phyloP scores from a whole-genome alignment of 2,797 vertebrate genomes.

The Meriones psammophilus region DNA sequence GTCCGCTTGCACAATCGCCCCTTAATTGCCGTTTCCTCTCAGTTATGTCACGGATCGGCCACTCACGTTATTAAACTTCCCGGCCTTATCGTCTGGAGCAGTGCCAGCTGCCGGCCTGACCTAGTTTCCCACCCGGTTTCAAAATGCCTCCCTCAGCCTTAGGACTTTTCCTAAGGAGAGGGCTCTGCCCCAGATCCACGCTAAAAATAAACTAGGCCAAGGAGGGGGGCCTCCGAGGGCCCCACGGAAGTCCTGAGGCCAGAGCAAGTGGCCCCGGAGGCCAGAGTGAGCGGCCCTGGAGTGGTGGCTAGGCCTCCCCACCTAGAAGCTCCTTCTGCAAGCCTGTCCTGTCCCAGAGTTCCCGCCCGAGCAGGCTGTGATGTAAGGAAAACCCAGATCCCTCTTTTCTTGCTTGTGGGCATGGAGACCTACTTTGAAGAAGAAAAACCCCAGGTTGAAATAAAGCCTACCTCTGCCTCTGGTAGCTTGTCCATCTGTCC shows the following conservation, averaged over 20 bases:
- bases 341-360: neutral
- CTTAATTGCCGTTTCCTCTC: slow-evolving; percentile 81
- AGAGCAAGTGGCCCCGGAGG: neutral
- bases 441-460: neutral
- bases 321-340: slow-evolving; percentile 36
- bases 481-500: too few relatives aligned
- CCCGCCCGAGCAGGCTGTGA: neutral
- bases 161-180: slow-evolving; percentile 46
- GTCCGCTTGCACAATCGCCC: slow-evolving; percentile 67
- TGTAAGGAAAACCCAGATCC: neutral
- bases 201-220: slow-evolving; percentile 73
- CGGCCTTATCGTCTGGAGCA: slow-evolving; percentile 53
- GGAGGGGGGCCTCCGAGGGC: slow-evolving; percentile 45
- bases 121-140: slow-evolving; percentile 77
- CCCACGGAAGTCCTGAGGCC: neutral
- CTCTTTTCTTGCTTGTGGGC: neutral
- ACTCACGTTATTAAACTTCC: slow-evolving; percentile 69
- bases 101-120: slow-evolving; percentile 69
- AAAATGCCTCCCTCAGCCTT: slow-evolving; percentile 59
- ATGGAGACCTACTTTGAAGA: neutral
- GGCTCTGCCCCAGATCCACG: slow-evolving; percentile 52
- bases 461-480: neutral
- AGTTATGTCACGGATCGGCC: slow-evolving; percentile 76
- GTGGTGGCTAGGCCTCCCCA: neutral
- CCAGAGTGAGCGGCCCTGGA: neutral